Percentiles rank a stretch among this genome's conserved stretches.
phyloP scores from a whole-genome alignment of 1,140 invertebrate species.

The Drosophila paulistorum region DNA sequence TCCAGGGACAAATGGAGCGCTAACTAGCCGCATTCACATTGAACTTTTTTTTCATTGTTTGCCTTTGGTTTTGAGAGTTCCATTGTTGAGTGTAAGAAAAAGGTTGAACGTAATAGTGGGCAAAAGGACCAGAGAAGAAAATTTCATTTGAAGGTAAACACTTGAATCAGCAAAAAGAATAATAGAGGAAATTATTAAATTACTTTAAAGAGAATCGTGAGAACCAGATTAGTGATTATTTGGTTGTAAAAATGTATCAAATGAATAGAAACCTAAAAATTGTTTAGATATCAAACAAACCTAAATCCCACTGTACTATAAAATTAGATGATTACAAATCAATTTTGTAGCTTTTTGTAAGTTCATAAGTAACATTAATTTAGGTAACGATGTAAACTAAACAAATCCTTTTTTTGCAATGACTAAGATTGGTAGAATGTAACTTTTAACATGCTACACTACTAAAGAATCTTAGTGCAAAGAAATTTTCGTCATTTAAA shows the following conservation, averaged over 20 bases:
- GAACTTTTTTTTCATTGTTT: constrained; percentile 47
- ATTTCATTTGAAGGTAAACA: constrained; percentile 25
- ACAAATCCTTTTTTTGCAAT: too few relatives aligned
- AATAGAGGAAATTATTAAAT: constrained; percentile 39
- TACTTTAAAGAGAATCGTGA: constrained; percentile 27
- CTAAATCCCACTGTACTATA: too few relatives aligned
- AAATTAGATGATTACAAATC: too few relatives aligned
- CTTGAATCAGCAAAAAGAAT: constrained; percentile 3
- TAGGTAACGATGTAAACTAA: too few relatives aligned
- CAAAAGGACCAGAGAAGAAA: neutral
- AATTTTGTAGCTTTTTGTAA: too few relatives aligned
- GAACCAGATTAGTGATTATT: neutral
- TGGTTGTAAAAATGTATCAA: neutral
- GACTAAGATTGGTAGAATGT: too few relatives aligned
- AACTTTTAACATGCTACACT: too few relatives aligned
- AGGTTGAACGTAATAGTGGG: neutral
- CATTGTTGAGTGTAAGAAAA: constrained; percentile 16
- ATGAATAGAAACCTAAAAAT: too few relatives aligned
- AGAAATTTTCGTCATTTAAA: too few relatives aligned
- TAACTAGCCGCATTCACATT: constrained; percentile 64
- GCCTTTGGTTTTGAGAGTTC: constrained; percentile 20
- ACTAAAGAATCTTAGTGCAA: too few relatives aligned
- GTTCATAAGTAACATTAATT: too few relatives aligned
- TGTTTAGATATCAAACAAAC: too few relatives aligned
- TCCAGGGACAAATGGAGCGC: constrained; percentile 39